A percentile compares a stretch with the other conserved stretches of the same genome.
Evolutionary conservation across 2,113 vertebrate genomes (phyloP).

Genomic region (Nicator chloris): DNA sequence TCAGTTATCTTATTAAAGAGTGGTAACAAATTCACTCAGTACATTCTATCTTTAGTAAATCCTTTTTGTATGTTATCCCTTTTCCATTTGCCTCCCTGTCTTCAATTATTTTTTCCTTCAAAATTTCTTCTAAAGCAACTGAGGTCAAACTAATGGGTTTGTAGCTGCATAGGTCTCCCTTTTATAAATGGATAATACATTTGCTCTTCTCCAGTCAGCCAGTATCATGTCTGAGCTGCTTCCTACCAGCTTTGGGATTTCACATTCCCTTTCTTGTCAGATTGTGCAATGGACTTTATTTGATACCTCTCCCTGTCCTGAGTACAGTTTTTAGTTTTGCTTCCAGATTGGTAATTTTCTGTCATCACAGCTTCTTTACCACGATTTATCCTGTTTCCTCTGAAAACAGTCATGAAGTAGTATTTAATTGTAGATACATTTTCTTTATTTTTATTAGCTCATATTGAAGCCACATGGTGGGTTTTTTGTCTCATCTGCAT

Average conservation of each 20-base stretch:
- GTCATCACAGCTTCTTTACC: neutral
- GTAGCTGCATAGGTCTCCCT: neutral
- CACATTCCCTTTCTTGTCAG: neutral
- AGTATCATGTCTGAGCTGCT: neutral
- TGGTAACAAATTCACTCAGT: conserved; percentile 36
- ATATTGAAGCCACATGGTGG: neutral
- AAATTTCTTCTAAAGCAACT: conserved; percentile 18
- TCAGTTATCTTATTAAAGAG: conserved; percentile 49
- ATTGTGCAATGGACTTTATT: neutral
- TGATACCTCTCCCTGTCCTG: neutral
- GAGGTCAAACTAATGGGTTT: conserved; percentile 37
- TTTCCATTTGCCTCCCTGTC: conserved; percentile 29
- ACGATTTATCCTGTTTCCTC: neutral
- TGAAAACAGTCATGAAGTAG: neutral
- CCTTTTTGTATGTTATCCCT: conserved; percentile 46
- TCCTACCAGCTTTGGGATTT: conserved; percentile 4
- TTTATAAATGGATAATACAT: conserved; percentile 8
- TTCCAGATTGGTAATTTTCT: neutral
- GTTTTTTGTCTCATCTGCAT: neutral
- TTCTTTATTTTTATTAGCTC: neutral
- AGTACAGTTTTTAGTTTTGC: neutral
- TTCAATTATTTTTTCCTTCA: conserved; percentile 49
- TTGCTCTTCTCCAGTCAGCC: neutral
- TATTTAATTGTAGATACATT: neutral
- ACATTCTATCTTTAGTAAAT: conserved; percentile 40